Percentiles rank a stretch among this genome's conserved stretches.
Evolutionary conservation across 2,113 vertebrate genomes (phyloP).

Genomic region (Irena cyanogastra): DNA sequence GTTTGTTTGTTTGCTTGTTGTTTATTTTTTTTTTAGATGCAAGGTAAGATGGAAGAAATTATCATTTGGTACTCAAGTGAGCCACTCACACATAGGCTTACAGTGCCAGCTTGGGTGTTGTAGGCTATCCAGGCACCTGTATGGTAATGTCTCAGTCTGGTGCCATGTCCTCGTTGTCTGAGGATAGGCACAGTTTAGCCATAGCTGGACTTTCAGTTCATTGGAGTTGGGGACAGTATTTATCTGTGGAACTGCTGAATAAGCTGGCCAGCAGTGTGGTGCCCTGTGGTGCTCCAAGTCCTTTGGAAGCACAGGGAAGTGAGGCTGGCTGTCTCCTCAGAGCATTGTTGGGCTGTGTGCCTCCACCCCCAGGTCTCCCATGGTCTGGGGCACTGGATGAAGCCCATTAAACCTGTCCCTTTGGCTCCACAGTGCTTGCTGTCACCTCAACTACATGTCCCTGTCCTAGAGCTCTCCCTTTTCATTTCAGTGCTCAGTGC

Average conservation of each 20-base stretch:
- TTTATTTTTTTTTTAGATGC: no score
- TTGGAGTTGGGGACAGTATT: background rate
- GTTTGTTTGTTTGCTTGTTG: no score
- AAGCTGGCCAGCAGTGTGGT: rapidly evolving
- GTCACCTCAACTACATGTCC: background rate
- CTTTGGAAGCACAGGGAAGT: background rate
- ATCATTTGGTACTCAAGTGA: background rate
- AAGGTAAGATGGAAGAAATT: background rate
- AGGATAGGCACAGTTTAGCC: background rate
- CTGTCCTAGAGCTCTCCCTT: background rate
- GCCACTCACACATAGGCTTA: background rate
- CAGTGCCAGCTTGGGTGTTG: background rate
- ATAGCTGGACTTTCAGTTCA: background rate
- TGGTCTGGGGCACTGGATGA: background rate
- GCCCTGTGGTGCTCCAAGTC: background rate
- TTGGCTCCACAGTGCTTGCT: rapidly evolving
- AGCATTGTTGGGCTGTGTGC: background rate
- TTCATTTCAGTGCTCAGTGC: background rate
- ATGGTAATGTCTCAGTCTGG: background rate
- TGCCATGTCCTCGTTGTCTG: background rate
- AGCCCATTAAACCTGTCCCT: background rate
- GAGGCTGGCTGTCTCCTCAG: background rate
- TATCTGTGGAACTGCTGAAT: background rate
- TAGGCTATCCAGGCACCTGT: background rate
- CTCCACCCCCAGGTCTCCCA: background rate